Conservation (phyloP, 1,140 invertebrate genomes). For the Spodoptera litura region DNA sequence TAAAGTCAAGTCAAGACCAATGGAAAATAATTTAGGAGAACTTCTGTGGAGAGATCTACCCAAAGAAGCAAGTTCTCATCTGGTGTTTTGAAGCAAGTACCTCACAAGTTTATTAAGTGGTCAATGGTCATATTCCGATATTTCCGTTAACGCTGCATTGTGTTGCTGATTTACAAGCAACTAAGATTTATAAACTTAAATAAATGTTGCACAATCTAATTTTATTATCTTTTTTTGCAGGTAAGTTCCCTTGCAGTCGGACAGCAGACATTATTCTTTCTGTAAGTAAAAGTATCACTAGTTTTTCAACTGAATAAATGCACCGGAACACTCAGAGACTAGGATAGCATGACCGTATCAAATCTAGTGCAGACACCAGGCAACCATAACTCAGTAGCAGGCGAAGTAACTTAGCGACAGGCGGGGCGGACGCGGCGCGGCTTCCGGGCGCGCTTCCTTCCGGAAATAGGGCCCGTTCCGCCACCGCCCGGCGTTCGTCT, state of each 20-base stretch:
- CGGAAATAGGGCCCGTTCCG: conserved; percentile 84
- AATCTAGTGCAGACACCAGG: conserved; percentile 63
- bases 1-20: no score
- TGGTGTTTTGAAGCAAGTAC: no score
- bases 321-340: conserved; percentile 28
- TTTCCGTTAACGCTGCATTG: no score
- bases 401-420: conserved; percentile 57
- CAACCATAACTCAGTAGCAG: conserved; percentile 61
- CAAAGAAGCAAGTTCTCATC: no score
- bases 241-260: neutral
- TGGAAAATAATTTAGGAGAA: no score
- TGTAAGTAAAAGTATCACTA: neutral
- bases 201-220: neutral
- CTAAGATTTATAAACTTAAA: neutral
- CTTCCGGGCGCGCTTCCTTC: conserved; percentile 77
- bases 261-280: neutral
- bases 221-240: conserved; percentile 1
- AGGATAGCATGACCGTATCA: conserved; percentile 38
- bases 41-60: no score
- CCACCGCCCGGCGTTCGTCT: conserved; percentile 60
- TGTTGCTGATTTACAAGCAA: no score
- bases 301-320: neutral
- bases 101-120: no score
- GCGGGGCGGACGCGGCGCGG: conserved; percentile 68
- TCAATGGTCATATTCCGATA: no score